A percentile compares a stretch with the other conserved stretches of the same genome.
phyloP scores from a whole-genome alignment of 35 echinoderm and acorn worm genomes.

The Eucidaris tribuloides region DNA sequence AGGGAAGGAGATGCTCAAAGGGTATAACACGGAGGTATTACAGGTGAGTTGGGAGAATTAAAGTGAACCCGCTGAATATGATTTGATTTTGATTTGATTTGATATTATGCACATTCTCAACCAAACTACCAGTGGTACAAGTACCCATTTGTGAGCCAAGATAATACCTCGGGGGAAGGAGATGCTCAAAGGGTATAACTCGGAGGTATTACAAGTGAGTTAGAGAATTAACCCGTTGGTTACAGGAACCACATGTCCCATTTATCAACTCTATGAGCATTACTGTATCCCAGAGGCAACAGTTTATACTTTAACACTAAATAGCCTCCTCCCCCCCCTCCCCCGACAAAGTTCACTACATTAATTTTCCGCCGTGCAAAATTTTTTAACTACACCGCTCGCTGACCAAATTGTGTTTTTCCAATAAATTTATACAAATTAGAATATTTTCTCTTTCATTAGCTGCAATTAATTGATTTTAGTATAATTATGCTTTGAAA shows the following conservation, averaged over 20 bases:
- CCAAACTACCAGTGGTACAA: constrained; percentile 88
- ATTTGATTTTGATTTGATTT: no score
- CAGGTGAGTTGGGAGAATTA: constrained; percentile 57
- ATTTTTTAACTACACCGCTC: background rate
- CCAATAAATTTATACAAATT: background rate
- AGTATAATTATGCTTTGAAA: no score
- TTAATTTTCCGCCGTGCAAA: no score
- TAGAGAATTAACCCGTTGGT: background rate
- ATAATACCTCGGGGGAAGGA: background rate
- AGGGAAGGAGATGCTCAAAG: background rate
- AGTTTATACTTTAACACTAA: no score
- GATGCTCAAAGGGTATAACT: constrained; percentile 4
- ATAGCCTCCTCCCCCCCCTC: no score
- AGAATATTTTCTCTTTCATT: background rate
- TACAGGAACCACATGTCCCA: background rate
- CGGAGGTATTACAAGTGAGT: constrained; percentile 41
- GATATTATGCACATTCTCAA: no score
- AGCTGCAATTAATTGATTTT: no score
- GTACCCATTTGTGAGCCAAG: background rate
- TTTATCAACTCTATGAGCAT: background rate
- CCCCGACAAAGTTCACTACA: no score
- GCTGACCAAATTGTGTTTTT: background rate
- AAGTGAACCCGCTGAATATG: no score
- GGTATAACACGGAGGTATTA: constrained; percentile 2
- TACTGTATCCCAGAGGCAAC: no score